Evolutionary conservation across 1,140 invertebrate species (phyloP).

Genomic region (Melipona quadrifasciata): DNA sequence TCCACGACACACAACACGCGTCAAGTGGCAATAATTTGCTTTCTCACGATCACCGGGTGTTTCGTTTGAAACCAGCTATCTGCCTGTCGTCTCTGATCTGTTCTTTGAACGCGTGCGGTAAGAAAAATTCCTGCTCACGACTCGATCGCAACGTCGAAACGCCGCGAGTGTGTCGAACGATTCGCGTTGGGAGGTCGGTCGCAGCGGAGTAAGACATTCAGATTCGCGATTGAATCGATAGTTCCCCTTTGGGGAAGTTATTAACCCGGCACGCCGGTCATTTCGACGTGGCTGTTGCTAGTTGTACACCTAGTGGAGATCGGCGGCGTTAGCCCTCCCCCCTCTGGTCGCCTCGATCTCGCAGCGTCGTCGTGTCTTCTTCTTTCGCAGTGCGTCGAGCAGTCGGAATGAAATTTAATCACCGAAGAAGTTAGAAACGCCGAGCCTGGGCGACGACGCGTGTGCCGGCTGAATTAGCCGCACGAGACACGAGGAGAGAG

Average conservation of each 20-base stretch:
- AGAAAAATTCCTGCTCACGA: no score
- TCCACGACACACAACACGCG: no score
- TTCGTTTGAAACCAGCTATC: no score
- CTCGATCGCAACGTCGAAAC: no score
- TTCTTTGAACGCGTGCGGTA: no score
- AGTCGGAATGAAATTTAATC: constrained; percentile 66
- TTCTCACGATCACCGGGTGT: no score
- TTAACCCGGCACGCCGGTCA: not conserved
- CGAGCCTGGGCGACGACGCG: constrained; percentile 53
- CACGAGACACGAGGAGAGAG: constrained; percentile 52
- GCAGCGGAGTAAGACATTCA: constrained; percentile 10
- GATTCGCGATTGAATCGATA: constrained; percentile 21
- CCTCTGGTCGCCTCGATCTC: not conserved
- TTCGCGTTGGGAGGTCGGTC: no score
- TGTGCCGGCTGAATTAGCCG: constrained; percentile 65
- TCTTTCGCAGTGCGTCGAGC: constrained; percentile 10
- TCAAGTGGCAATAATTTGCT: no score
- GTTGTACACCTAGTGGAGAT: no score
- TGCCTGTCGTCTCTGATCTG: no score
- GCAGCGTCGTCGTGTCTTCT: constrained; percentile 14
- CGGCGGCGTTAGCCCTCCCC: not conserved
- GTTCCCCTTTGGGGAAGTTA: constrained; percentile 26
- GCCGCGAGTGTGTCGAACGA: not conserved
- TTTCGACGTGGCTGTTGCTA: not conserved
- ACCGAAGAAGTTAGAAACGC: constrained; percentile 43